Evolutionary conservation across 2,888 invertebrate species (phyloP).

Genomic region (Scaptomyza tumidula): DNA sequence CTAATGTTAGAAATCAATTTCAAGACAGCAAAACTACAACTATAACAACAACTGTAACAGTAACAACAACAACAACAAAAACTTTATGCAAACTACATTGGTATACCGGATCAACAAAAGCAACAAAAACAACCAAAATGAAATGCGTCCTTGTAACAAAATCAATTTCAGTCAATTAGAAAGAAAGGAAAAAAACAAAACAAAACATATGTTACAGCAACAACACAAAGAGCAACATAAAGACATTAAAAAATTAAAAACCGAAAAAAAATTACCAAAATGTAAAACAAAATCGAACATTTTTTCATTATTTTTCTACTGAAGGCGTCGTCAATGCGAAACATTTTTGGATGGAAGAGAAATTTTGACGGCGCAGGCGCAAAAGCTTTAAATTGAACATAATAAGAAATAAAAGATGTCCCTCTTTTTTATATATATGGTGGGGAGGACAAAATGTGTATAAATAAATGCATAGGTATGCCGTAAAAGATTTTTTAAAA

Average conservation of each 20-base stretch:
- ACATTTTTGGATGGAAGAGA: not conserved
- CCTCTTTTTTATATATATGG: constrained; percentile 59
- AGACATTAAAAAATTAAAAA: constrained; percentile 53
- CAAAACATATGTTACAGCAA: constrained; percentile 56
- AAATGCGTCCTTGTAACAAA: constrained; percentile 83
- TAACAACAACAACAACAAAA: constrained; percentile 28
- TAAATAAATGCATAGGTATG: constrained; percentile 58
- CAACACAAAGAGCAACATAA: constrained; percentile 62
- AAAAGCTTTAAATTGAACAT: constrained; percentile 79
- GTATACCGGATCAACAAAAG: constrained; percentile 53
- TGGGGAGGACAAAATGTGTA: constrained; percentile 37
- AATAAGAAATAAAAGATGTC: constrained; percentile 46
- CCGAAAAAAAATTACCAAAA: constrained; percentile 35
- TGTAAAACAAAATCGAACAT: constrained; percentile 49
- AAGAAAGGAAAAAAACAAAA: constrained; percentile 42
- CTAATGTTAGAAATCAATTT: constrained; percentile 42
- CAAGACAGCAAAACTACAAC: constrained; percentile 35
- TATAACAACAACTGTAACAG: constrained; percentile 11
- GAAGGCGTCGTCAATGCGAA: constrained; percentile 57
- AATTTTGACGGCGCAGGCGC: constrained; percentile 68
- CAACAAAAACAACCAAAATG: constrained; percentile 38
- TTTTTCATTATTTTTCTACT: constrained; percentile 79
- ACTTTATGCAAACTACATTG: constrained; percentile 46
- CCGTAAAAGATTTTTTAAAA: constrained; percentile 68
- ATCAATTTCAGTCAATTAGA: constrained; percentile 84